A percentile compares a stretch with the other conserved stretches of the same genome.
These are phyloP conservation scores for Plotosus lineatus DNA, from an alignment of 2,113 vertebrate genomes.

Conservation along the genomic window DNA sequence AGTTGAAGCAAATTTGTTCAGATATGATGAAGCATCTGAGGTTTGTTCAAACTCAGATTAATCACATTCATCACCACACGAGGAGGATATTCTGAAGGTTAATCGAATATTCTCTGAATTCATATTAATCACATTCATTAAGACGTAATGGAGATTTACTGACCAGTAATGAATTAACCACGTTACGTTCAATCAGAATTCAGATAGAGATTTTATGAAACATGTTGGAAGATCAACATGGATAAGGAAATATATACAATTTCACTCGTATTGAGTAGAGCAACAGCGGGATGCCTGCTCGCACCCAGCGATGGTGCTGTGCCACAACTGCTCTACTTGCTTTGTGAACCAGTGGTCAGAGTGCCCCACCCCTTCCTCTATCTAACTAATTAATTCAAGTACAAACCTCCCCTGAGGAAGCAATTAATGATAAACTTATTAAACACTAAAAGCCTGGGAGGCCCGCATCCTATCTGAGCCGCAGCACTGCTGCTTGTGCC, in stretches of 20 bases:
- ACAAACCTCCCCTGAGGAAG: conserved; percentile 71
- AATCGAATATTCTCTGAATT: conserved; percentile 19
- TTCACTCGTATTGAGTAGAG: background rate
- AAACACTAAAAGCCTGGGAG: conserved; percentile 65
- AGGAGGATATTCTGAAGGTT: conserved; percentile 10
- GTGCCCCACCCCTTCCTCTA: conserved; percentile 23
- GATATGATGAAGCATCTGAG: background rate
- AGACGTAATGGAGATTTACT: conserved; percentile 18
- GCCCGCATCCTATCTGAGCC: conserved; percentile 62
- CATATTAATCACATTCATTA: conserved; percentile 17
- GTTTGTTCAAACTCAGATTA: background rate
- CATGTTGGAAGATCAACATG: background rate
- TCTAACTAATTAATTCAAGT: conserved; percentile 71
- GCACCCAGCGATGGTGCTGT: conserved; percentile 30
- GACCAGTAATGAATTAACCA: background rate
- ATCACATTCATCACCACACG: conserved; percentile 4
- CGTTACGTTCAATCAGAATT: background rate
- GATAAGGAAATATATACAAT: background rate
- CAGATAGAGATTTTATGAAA: background rate
- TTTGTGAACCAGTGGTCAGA: conserved; percentile 56
- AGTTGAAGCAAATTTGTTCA: background rate
- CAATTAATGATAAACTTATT: conserved; percentile 77
- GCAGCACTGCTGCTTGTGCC: conserved; percentile 58
- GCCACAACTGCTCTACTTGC: conserved; percentile 56
- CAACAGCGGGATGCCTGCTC: conserved; percentile 17